Evolutionary conservation across 2,888 invertebrate genomes (phyloP), one percentile per base, ranked within the genome.

Genomic region (Byasa hedistus): DNA sequence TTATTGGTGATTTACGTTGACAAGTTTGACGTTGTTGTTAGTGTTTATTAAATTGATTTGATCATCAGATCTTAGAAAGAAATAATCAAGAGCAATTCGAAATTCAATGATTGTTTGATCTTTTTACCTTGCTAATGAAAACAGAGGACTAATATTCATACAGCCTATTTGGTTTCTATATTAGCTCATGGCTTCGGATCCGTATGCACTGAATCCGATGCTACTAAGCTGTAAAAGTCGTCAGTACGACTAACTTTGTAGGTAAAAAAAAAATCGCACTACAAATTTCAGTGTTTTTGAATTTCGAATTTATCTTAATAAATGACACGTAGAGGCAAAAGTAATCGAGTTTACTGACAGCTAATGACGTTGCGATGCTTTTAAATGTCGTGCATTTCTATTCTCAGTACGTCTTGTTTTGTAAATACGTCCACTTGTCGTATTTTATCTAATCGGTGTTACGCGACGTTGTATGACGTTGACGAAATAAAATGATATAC

Each of bases 401-500:
- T 73, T 73, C 55, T 39, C 44, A 39, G 27, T 51, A 61, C 12
- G 55, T 59, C 39, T 66, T 70, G 65, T 76, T 79, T 80, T 87
- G 85, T 86, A 86, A 82, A 86, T 85, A 86, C 72, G 72, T 78
- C 72, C 70, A 75, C 78, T 77, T 48, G 54, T 79, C 75, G 76
- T 79, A 74, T 76, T 71, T 76, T 78, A 83, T 83, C 76, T 75
- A 70, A 75, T 75, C 69, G 68, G 69, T 74, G 79, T 74, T 36
- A 57, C 73, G 70, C 65, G 70, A 76, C 71, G 64, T 66, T 72
- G 68, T 73, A 73, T 71, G 71, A 79, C 71, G 79, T 81, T 81
- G 78, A 61, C 80, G 83, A 78, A 88, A 84, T 87, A 85, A 86
- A 87, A 73, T 69, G 55, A 70, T 77, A 75, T 79, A 79, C 80